Base-by-base conservation (phyloP, 2,888 invertebrate genomes). In the Mesochorus sp. region DNA sequence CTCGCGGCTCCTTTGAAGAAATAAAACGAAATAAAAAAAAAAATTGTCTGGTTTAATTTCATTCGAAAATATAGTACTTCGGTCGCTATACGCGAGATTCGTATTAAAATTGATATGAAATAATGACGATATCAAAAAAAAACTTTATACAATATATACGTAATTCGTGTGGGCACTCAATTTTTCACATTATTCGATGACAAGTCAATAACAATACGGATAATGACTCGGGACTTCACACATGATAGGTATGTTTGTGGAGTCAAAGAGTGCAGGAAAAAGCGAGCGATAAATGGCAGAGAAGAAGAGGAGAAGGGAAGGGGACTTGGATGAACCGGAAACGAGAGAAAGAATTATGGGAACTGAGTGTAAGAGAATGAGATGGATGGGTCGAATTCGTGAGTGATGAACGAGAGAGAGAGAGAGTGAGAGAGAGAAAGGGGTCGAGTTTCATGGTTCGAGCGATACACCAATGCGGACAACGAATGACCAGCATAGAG, bases 161-260 rank as follows among this genome's bases (percentile, higher is more conserved):
- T n/a, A 49, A 14, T 21, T 4, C 12, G 34, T 47, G 14, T 14
- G 24, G 42, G 19, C 12, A 24, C 55, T 44, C 44, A 64, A 47
- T 55, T 55, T 72, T 34, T 19, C 55, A 55, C 44, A 55, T 34
- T 37, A 39, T 14, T 62, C 26, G 34, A 5, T 31, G 26, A 28
- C 14, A 5, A 34, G 71, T 14, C 51, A 31, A n/a, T n/a, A 31
- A 66, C 73, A 66, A 31, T n/a, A 49, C 14, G 39, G 47, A 75
- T 68, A 78, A 78, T 75, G 68, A 68, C 68, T 53, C 19, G 17
- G 34, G 24, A 17, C 17, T 37, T 14, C n/a, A 47, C 21, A 26
- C 12, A n/a, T 24, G 47, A 12, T 12, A 47, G 31, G 28, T 53
- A 53, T 31, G 14, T 28, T 5, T 34, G 44, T 17, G 42, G 10